Base-by-base conservation (phyloP, 2,113 vertebrate species). In the Neopipo cinnamomea region DNA sequence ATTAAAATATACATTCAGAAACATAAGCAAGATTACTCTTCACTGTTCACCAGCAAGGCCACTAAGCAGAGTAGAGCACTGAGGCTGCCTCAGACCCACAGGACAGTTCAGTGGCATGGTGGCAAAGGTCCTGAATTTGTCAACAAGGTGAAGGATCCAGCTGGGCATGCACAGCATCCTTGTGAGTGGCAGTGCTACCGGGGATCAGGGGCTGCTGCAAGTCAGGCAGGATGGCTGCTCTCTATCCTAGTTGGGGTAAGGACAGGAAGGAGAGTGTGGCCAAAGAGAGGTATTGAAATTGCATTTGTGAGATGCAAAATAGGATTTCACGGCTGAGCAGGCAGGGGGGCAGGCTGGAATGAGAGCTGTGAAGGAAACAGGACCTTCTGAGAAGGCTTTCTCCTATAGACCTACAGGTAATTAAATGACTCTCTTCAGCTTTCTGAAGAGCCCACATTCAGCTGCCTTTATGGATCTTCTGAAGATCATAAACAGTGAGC, bases 181-280 rank as follows among this genome's bases (percentile, higher is more conserved):
- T 3, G 2, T 21, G 39, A 46, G 41, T 47, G 8, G 55, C 46
- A 85, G 47, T 0, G 1, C 47, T 71, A 20, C 20, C 0, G 0
- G 84, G 31, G 30, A 42, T 82, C 55, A 62, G 37, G 70, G 46
- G 22, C 72, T 76, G 50, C 49, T 37, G 37, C 41, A 49, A 46
- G 47, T 31, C 3, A 4, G 22, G 53, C 25, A 66, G 77, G 41
- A 61, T 35, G 50, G 46, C 3, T 4, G 20, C 30, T 87, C 22
- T 46, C 63, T 13, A 3, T 30, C 19, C 1, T 2, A 70, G 13
- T 3, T 3, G 3, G 35, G 31, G 14, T 19, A 85, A 41, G 11
- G 41, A 71, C 14, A 24, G 27, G 31, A 75, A 82, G 27, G 55
- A 87, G 22, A 84, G 25, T 8, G 37, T 35, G n/a, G 33, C 37